Evolutionary conservation across 2,113 vertebrate genomes (phyloP).

Genomic region (Plestiodon gilberti): DNA sequence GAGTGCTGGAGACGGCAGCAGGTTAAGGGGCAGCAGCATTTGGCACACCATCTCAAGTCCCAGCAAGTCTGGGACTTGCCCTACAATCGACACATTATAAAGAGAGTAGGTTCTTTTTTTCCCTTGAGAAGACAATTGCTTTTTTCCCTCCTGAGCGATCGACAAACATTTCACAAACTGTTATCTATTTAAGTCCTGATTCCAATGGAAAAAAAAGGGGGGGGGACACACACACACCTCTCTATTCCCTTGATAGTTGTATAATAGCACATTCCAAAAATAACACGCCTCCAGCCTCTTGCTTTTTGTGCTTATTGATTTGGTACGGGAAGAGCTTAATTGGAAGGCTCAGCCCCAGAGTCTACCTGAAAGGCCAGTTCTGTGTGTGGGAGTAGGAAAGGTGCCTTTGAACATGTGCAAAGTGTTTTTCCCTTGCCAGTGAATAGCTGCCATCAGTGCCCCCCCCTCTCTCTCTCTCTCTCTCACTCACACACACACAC

Average conservation of each 20-base stretch:
- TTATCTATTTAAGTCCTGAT: constrained; percentile 16
- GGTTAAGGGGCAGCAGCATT: neutral
- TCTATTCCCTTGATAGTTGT: neutral
- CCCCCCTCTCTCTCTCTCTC: too few relatives aligned
- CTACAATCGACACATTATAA: neutral
- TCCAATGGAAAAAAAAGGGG: neutral
- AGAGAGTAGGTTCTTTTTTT: neutral
- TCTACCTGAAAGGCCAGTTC: neutral
- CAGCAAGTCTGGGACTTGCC: neutral
- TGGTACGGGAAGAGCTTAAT: neutral
- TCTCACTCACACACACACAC: neutral
- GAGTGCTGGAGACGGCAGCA: neutral
- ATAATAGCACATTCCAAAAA: neutral
- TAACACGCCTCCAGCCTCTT: neutral
- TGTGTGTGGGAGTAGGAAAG: neutral
- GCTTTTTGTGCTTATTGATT: neutral
- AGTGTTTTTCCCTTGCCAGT: neutral
- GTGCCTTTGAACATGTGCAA: neutral
- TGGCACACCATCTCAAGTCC: too few relatives aligned
- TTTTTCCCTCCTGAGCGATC: neutral
- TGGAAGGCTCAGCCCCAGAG: neutral
- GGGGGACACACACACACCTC: neutral
- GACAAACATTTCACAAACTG: constrained; percentile 12
- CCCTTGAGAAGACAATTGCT: neutral
- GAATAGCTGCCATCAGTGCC: neutral